These are phyloP conservation scores for Thinocorus orbignyianus DNA, from an alignment of 2,113 vertebrate species.

Conservation along the genomic window DNA sequence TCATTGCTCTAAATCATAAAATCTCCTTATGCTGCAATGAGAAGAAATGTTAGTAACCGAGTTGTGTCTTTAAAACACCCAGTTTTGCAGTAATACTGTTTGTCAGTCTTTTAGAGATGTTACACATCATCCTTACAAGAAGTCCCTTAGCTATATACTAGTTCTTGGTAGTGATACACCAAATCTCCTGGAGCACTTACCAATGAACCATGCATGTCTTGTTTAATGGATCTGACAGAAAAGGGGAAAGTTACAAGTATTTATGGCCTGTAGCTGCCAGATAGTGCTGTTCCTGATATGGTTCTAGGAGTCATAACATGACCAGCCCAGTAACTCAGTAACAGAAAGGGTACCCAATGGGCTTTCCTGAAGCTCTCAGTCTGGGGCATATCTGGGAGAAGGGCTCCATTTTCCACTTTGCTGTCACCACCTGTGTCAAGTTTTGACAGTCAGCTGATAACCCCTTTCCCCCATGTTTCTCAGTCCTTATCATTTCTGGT, in stretches of 20 bases:
- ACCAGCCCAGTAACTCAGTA: neutral
- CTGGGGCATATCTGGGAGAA: neutral
- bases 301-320: neutral
- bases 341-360: too few species aligned
- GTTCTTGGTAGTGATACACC: neutral
- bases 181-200: neutral
- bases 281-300: neutral
- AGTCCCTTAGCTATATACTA: neutral
- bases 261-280: neutral
- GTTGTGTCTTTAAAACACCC: neutral
- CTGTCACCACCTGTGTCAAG: neutral
- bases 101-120: neutral
- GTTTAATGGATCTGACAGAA: neutral
- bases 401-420: neutral
- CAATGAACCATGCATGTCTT: rapidly evolving
- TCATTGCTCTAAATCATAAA: neutral
- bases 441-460: neutral
- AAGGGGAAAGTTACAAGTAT: neutral
- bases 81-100: too few species aligned
- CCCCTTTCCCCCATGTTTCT: rapidly evolving
- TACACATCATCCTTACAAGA: neutral
- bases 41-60: neutral
- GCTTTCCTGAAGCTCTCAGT: neutral
- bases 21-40: neutral
- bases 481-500: neutral